These are phyloP conservation scores for Xestia rhomboidea DNA, from an alignment of 2,888 invertebrate genomes.

Conservation along the genomic window DNA sequence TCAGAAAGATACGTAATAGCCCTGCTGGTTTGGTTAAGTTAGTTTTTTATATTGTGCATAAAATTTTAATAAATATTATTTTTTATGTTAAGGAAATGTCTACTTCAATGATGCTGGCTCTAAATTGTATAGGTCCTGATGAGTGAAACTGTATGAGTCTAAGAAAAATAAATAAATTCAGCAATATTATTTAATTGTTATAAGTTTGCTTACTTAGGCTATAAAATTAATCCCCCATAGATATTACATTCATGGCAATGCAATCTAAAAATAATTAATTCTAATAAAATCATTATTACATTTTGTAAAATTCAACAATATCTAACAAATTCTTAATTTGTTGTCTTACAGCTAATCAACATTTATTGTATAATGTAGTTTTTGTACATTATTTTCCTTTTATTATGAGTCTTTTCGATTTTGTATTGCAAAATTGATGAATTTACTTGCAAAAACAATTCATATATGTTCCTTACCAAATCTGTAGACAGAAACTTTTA, in stretches of 20 bases:
- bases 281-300: conserved; percentile 76
- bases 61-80: background rate
- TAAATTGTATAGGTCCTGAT: background rate
- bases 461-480: conserved; percentile 31
- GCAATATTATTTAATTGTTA: conserved; percentile 64
- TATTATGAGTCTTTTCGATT: conserved; percentile 53
- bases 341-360: conserved; percentile 79
- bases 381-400: conserved; percentile 80
- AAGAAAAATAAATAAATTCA: conserved; percentile 46
- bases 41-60: background rate
- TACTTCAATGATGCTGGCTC: background rate
- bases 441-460: conserved; percentile 35
- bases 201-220: conserved; percentile 73
- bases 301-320: conserved; percentile 81
- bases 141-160: background rate
- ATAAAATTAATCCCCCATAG: conserved; percentile 81
- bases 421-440: conserved; percentile 47
- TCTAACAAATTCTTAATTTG: conserved; percentile 79
- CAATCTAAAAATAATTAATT: conserved; percentile 76
- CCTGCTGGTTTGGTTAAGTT: background rate
- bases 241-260: conserved; percentile 79
- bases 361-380: conserved; percentile 73
- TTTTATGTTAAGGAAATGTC: background rate
- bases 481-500: conserved; percentile 36
- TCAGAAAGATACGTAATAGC: too few species aligned